These are phyloP conservation scores for Pseudomyrmex sp. DNA, from an alignment of 1,140 invertebrate genomes.

Conservation along the genomic window DNA sequence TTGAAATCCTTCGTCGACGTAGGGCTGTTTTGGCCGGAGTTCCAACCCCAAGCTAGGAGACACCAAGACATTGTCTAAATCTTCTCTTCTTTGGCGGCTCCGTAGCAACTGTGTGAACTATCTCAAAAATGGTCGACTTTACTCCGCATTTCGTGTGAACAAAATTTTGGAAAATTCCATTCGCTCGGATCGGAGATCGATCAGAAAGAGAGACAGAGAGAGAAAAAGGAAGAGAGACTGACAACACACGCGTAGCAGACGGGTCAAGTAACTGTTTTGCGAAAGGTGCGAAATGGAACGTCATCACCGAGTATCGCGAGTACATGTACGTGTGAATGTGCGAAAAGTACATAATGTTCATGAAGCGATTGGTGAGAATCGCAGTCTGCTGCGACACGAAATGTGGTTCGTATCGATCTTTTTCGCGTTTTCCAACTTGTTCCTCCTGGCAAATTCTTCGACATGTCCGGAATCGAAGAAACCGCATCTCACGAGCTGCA, in stretches of 20 bases:
- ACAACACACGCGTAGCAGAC: neutral
- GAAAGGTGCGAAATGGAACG: constrained; percentile 68
- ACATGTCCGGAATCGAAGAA: constrained; percentile 84
- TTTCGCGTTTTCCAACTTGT: constrained; percentile 47
- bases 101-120: neutral
- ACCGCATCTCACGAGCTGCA: constrained; percentile 84
- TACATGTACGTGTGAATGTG: constrained; percentile 55
- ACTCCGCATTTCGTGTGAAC: neutral
- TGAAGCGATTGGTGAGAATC: constrained; percentile 46
- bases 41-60: constrained; percentile 87
- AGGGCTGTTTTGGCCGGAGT: constrained; percentile 87
- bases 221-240: neutral
- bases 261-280: constrained; percentile 76
- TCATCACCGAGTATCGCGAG: constrained; percentile 54
- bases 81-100: neutral
- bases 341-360: constrained; percentile 72
- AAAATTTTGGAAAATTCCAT: constrained; percentile 1
- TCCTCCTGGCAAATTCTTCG: constrained; percentile 61
- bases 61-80: constrained; percentile 13
- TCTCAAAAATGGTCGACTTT: neutral
- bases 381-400: constrained; percentile 49
- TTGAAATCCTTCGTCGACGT: constrained; percentile 88
- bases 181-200: too few species aligned
- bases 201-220: too few species aligned
- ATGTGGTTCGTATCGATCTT: constrained; percentile 64